phyloP scores from a whole-genome alignment of 2,797 vertebrate genomes.

The Periophthalmus magnuspinnatus region DNA sequence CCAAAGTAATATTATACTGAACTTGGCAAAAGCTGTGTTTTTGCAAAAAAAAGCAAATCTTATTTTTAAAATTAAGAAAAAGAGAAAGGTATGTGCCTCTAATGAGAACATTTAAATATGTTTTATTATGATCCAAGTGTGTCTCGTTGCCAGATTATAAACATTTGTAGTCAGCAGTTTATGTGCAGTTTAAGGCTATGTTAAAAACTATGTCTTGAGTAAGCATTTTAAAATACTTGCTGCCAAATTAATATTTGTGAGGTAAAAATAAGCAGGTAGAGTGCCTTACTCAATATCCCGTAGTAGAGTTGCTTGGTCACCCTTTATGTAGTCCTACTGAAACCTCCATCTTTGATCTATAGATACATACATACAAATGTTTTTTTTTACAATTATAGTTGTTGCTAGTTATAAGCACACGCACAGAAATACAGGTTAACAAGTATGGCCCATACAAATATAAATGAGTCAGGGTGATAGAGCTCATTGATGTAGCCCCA shows the following conservation, averaged over 20 bases:
- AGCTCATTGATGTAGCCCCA: too few relatives aligned
- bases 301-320: too few relatives aligned
- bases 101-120: conserved; percentile 11
- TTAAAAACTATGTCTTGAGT: not conserved
- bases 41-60: conserved; percentile 45
- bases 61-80: conserved; percentile 38
- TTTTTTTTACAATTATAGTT: too few relatives aligned
- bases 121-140: conserved; percentile 22
- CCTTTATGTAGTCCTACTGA: too few relatives aligned
- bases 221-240: conserved; percentile 9
- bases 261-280: not conserved
- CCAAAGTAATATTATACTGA: conserved; percentile 58
- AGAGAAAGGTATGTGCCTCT: conserved; percentile 14
- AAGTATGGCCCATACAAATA: too few relatives aligned
- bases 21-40: conserved; percentile 32
- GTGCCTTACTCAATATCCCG: not conserved
- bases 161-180: conserved; percentile 3
- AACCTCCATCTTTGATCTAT: too few relatives aligned
- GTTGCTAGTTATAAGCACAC: too few relatives aligned
- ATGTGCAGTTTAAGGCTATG: not conserved
- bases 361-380: too few relatives aligned
- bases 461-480: too few relatives aligned
- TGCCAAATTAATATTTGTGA: not conserved
- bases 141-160: not conserved
- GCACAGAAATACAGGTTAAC: too few relatives aligned